A percentile compares a stretch with the other conserved stretches of the same genome.
These are phyloP conservation scores for Aphidoletes aphidimyza DNA, from an alignment of 2,888 invertebrate genomes.

Conservation along the genomic window DNA sequence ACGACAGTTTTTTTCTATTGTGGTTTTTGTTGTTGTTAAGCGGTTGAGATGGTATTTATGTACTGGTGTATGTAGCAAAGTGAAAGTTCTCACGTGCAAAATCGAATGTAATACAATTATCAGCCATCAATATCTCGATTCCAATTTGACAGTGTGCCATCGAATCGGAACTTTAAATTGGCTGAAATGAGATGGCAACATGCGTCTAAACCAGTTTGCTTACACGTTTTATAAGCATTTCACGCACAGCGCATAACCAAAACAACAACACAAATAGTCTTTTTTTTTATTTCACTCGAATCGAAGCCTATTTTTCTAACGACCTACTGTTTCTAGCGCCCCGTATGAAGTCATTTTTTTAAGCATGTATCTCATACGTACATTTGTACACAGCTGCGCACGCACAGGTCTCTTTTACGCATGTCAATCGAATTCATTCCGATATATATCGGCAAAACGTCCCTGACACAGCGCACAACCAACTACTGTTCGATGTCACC, in stretches of 20 bases:
- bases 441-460: background rate
- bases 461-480: background rate
- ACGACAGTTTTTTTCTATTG: background rate
- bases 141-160: background rate
- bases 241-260: too few relatives aligned
- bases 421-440: background rate
- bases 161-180: background rate
- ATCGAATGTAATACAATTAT: conserved; percentile 33
- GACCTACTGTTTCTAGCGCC: too few relatives aligned
- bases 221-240: background rate
- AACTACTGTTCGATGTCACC: background rate
- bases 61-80: background rate
- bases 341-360: too few relatives aligned
- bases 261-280: too few relatives aligned
- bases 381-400: background rate
- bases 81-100: conserved; percentile 24
- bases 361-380: too few relatives aligned
- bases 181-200: background rate
- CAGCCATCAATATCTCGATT: background rate
- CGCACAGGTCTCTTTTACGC: background rate
- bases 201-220: background rate
- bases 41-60: background rate
- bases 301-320: too few relatives aligned
- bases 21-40: background rate
- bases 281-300: too few relatives aligned